A percentile compares a stretch with the other conserved stretches of the same genome.
phyloP scores from a whole-genome alignment of 2,888 invertebrate species.

The Diarsia dahlii region DNA sequence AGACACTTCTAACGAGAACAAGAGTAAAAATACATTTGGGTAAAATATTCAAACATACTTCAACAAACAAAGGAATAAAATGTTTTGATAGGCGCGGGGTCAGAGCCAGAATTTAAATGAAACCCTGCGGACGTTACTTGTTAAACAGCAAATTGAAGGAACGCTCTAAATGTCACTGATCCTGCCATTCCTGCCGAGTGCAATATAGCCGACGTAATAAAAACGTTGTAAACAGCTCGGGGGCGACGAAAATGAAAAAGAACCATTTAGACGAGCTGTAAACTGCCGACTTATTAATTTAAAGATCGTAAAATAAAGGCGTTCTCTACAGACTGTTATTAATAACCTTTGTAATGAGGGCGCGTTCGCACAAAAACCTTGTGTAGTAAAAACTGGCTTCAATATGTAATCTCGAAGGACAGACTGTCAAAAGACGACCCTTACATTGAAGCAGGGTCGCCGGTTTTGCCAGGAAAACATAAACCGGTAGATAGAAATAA shows the following conservation, averaged over 20 bases:
- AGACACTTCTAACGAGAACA: not conserved
- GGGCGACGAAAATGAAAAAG: constrained; percentile 75
- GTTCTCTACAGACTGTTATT: constrained; percentile 67
- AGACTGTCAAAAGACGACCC: constrained; percentile 66
- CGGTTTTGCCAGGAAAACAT: constrained; percentile 35
- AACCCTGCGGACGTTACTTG: constrained; percentile 59
- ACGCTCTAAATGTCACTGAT: constrained; percentile 63
- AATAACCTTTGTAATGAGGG: constrained; percentile 76
- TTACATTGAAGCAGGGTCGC: constrained; percentile 56
- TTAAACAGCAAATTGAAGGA: constrained; percentile 66
- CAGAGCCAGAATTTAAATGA: constrained; percentile 66
- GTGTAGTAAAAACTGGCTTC: constrained; percentile 65
- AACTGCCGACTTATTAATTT: constrained; percentile 80
- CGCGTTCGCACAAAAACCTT: constrained; percentile 63
- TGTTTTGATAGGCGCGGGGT: constrained; percentile 47
- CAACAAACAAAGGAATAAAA: constrained; percentile 54
- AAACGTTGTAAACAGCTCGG: constrained; percentile 73
- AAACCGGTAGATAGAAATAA: constrained; percentile 8
- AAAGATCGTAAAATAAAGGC: constrained; percentile 76
- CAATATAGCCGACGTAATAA: constrained; percentile 70
- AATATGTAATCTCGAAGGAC: constrained; percentile 69
- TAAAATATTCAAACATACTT: constrained; percentile 39
- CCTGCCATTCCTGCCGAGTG: constrained; percentile 57
- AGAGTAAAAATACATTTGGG: constrained; percentile 28
- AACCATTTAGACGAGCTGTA: constrained; percentile 73